Percentiles rank a stretch among this genome's conserved stretches.
phyloP scores from a whole-genome alignment of 2,113 vertebrate species.

The Malurus alboscapulatus region DNA sequence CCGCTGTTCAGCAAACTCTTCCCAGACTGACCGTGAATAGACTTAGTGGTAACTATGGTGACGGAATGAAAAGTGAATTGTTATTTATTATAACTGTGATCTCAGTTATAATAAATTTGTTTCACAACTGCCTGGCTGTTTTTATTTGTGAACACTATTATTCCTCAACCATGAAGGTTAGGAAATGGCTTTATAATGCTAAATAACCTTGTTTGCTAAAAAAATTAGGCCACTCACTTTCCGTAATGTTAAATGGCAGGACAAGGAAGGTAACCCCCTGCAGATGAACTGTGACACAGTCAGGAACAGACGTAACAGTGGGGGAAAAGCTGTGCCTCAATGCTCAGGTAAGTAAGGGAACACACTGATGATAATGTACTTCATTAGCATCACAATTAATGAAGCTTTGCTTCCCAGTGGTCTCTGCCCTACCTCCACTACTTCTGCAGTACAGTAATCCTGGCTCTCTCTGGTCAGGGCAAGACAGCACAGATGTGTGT shows the following conservation, averaged over 20 bases:
- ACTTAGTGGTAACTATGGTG: neutral
- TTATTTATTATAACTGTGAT: neutral
- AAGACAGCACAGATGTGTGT: neutral
- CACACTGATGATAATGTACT: neutral
- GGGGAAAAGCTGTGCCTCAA: neutral
- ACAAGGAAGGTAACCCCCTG: neutral
- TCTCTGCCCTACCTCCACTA: neutral
- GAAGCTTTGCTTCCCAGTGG: neutral
- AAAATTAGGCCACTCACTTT: neutral
- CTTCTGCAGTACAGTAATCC: neutral
- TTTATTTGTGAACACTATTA: neutral
- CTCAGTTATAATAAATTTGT: neutral
- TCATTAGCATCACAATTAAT: neutral
- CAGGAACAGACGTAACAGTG: neutral
- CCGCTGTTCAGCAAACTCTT: neutral
- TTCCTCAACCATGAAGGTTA: neutral
- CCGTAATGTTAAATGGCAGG: neutral
- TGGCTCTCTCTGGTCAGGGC: neutral
- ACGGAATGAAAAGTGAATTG: neutral
- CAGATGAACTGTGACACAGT: neutral
- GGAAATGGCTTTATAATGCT: neutral
- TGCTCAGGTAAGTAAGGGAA: neutral
- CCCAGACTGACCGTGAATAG: neutral
- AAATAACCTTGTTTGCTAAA: neutral
- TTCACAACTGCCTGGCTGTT: neutral